A percentile compares a stretch with the other conserved stretches of the same genome.
Conservation (phyloP, 1,140 invertebrate genomes). For the Triops cancriformis region DNA sequence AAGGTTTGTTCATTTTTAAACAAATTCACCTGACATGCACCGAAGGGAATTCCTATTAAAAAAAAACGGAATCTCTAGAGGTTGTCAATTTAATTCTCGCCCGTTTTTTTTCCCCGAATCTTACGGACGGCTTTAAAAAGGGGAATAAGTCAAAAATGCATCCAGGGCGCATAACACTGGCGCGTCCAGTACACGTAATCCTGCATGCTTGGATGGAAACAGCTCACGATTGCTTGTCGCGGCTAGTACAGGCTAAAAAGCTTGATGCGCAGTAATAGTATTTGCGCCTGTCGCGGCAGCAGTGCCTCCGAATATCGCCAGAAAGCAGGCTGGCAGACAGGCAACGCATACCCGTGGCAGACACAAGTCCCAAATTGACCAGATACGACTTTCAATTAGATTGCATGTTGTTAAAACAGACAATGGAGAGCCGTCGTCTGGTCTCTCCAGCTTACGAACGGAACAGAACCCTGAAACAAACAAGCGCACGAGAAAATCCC, state of each 20-base stretch:
- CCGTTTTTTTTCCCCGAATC: too few species aligned
- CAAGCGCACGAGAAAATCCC: not conserved
- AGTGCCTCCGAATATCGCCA: not conserved
- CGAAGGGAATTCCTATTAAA: not conserved
- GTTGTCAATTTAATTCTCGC: too few species aligned
- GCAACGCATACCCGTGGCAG: not conserved
- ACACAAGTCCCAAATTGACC: conserved; percentile 1
- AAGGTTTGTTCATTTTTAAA: not conserved
- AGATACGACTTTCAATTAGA: conserved; percentile 10
- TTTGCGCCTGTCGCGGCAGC: not conserved
- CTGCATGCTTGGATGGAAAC: too few species aligned
- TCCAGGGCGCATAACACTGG: too few species aligned
- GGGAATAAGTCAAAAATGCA: too few species aligned
- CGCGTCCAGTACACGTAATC: too few species aligned
- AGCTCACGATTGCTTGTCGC: not conserved
- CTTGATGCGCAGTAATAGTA: not conserved
- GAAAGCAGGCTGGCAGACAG: not conserved
- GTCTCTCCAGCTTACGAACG: not conserved
- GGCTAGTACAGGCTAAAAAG: not conserved
- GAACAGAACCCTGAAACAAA: not conserved
- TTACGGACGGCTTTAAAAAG: too few species aligned
- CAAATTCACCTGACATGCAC: not conserved
- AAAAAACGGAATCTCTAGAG: too few species aligned
- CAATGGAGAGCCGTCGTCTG: not conserved
- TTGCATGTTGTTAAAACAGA: conserved; percentile 5